These are phyloP conservation scores for Erannis defoliaria DNA, from an alignment of 2,888 invertebrate genomes.

Conservation along the genomic window DNA sequence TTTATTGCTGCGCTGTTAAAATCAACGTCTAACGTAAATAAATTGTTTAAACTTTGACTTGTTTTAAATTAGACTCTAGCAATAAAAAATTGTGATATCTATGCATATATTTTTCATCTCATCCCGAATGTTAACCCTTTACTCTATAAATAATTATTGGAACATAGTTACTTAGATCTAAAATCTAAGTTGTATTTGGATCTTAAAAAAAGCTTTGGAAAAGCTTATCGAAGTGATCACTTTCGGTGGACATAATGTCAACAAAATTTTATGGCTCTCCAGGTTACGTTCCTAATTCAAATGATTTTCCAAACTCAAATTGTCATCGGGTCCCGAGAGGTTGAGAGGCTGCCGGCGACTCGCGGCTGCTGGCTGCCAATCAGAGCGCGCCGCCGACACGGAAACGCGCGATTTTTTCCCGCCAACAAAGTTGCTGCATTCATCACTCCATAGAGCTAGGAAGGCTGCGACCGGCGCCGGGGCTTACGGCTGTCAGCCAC, in stretches of 20 bases:
- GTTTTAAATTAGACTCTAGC: too few species aligned
- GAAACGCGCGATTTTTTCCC: constrained; percentile 70
- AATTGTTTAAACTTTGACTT: too few species aligned
- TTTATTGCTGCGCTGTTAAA: neutral
- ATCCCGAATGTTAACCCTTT: too few species aligned
- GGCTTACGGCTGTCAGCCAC: constrained; percentile 26
- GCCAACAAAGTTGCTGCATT: constrained; percentile 79
- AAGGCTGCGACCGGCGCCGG: constrained; percentile 36
- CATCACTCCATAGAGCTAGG: constrained; percentile 68
- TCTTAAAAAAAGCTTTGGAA: too few species aligned
- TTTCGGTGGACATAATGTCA: neutral
- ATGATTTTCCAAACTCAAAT: constrained; percentile 9
- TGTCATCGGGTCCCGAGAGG: neutral
- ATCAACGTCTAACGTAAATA: neutral
- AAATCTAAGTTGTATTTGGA: too few species aligned
- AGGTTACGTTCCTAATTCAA: neutral
- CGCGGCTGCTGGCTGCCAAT: constrained; percentile 63
- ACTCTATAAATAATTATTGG: too few species aligned
- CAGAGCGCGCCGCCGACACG: constrained; percentile 70
- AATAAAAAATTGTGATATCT: too few species aligned
- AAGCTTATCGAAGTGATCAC: too few species aligned
- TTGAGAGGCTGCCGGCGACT: neutral
- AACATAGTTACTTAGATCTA: too few species aligned
- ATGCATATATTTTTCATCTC: too few species aligned
- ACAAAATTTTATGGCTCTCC: neutral